Evolutionary conservation across 1,140 invertebrate genomes (phyloP).

Genomic region (Aphidius gifuensis): DNA sequence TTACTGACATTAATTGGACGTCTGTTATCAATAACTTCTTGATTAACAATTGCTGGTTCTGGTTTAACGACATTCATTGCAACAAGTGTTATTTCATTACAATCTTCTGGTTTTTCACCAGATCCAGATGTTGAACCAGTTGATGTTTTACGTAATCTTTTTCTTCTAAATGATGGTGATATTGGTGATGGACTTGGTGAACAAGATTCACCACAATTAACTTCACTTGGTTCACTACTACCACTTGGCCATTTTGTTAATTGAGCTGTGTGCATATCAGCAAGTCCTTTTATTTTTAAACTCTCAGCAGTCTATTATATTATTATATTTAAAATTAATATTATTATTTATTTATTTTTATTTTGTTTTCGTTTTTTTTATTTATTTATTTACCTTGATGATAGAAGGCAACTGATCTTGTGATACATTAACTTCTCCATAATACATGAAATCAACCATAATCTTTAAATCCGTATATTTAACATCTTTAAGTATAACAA

Average conservation of each 20-base stretch:
- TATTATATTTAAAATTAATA: constrained; percentile 11
- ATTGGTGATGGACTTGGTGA: constrained; percentile 48
- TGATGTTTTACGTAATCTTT: constrained; percentile 70
- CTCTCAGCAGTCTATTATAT: constrained; percentile 71
- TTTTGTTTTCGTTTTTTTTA: no score
- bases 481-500: constrained; percentile 86
- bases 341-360: neutral
- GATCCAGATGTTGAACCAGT: constrained; percentile 64
- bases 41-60: constrained; percentile 47
- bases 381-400: constrained; percentile 60
- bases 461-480: constrained; percentile 81
- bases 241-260: constrained; percentile 65
- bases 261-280: constrained; percentile 75
- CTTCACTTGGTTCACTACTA: constrained; percentile 39
- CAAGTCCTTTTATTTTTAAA: constrained; percentile 82
- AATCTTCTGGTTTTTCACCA: constrained; percentile 57
- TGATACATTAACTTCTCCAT: constrained; percentile 86
- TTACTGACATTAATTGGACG: constrained; percentile 46
- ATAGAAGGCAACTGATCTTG: constrained; percentile 83
- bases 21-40: constrained; percentile 43
- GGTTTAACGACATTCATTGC: constrained; percentile 56
- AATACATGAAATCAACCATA: constrained; percentile 91
- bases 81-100: constrained; percentile 54
- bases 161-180: constrained; percentile 54
- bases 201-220: constrained; percentile 47